phyloP scores from a whole-genome alignment of 2,797 vertebrate species.

The Sarcophilus harrisii region DNA sequence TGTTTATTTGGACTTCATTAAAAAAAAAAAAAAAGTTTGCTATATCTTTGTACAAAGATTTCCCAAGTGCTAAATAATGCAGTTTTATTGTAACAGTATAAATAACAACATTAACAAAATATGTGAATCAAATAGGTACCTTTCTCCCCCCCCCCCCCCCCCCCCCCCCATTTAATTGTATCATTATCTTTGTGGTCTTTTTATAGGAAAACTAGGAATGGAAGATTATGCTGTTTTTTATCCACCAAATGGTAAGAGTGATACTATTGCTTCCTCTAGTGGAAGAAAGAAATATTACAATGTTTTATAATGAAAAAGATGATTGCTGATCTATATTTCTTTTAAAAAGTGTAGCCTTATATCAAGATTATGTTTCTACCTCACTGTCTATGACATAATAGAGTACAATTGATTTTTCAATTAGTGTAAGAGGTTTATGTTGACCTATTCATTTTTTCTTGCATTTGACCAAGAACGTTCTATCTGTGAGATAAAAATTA shows the following conservation, averaged over 20 bases:
- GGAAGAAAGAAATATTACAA: conserved; percentile 76
- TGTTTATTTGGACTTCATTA: conserved; percentile 43
- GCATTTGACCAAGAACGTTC: not conserved
- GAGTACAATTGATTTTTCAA: conserved; percentile 9
- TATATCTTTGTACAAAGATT: conserved; percentile 28
- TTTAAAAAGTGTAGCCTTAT: conserved; percentile 45
- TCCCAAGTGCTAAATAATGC: conserved; percentile 43
- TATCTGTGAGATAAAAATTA: not conserved
- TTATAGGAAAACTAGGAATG: conserved; percentile 90
- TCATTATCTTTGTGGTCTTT: conserved; percentile 65
- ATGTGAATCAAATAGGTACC: conserved; percentile 37
- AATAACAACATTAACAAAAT: conserved; percentile 46
- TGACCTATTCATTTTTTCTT: not conserved
- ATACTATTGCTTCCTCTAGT: conserved; percentile 84
- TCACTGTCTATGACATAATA: not conserved
- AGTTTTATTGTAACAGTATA: not conserved
- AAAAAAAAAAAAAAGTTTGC: conserved; percentile 55
- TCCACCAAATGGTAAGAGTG: conserved; percentile 95
- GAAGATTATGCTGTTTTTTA: conserved; percentile 95
- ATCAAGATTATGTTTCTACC: conserved; percentile 27
- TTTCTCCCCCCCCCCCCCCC: conserved; percentile 44
- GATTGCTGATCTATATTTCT: conserved; percentile 34
- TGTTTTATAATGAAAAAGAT: conserved; percentile 14
- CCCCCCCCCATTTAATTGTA: conserved; percentile 19
- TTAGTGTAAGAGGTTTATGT: conserved; percentile 14